Evolutionary conservation across 2,888 invertebrate genomes (phyloP).

Genomic region (Disparrhopalites patrizii): DNA sequence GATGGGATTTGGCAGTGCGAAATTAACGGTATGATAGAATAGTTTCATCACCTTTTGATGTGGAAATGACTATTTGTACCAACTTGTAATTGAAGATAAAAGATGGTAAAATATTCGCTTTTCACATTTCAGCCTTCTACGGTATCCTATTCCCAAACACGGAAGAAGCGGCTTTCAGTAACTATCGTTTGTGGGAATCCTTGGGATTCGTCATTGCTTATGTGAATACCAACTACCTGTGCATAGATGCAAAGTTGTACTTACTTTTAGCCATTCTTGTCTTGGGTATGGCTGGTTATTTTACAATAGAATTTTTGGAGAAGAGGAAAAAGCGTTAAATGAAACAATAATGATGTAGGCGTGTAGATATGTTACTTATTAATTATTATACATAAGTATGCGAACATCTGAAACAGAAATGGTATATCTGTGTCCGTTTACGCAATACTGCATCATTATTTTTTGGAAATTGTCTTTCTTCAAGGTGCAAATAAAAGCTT

Average conservation of each 20-base stretch:
- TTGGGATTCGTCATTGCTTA: conserved; percentile 84
- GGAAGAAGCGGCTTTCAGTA: conserved; percentile 86
- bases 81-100: not conserved
- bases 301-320: conserved; percentile 58
- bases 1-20: conserved; percentile 99
- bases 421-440: too few species aligned
- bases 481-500: too few species aligned
- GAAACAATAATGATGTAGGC: too few species aligned
- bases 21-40: conserved; percentile 89
- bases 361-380: too few species aligned
- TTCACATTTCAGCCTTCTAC: conserved; percentile 31
- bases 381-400: too few species aligned
- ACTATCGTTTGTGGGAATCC: conserved; percentile 88
- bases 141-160: conserved; percentile 51
- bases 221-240: conserved; percentile 70
- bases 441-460: too few species aligned
- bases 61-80: not conserved
- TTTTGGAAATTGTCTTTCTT: too few species aligned
- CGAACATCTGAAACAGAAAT: too few species aligned
- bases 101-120: not conserved
- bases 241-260: conserved; percentile 68
- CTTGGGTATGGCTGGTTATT: conserved; percentile 71
- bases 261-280: conserved; percentile 64
- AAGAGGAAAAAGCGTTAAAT: conserved; percentile 9
- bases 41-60: too few species aligned